Base-by-base conservation (phyloP, 2,797 vertebrate genomes). In the Nyctalus aviator region DNA sequence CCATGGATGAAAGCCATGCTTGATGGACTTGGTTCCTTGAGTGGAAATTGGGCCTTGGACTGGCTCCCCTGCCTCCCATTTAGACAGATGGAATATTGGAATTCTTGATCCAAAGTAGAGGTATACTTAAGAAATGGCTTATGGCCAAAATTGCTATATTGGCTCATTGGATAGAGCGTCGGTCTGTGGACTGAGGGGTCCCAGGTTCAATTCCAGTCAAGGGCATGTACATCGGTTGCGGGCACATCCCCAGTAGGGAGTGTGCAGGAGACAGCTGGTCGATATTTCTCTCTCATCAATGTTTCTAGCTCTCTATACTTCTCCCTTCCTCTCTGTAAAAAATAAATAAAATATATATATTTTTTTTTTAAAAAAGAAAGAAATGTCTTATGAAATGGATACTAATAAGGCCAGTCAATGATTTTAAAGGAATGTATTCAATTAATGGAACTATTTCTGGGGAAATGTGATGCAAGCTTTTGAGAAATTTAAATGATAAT, bases 371-470 rank as follows among this genome's bases (percentile, higher is more conserved):
- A 37, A 37, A 37, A 41, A 41, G 37, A 41, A 72, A 62, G 62
- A 96, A 90, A 94, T 73, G 76, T 50, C 46, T 88, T 90, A 88
- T 91, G 78, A 88, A 93, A 71, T 85, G 46, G 37, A 93, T 84
- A 93, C 79, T 86, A 91, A 78, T 78, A 76, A 57, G 11, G 25
- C 27, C 18, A 77, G 44, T 87, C 76, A 94, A 82, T 25, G 78
- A 21, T 82, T 90, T 81, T 73, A 64, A 92, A 90, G 44, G 10
- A 93, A 84, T 91, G 17, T 1, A 32, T 96, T 86, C 27, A 55
- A 82, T 85, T 84, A 96, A 94, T 78, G 32, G 32, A 75, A 66
- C 1, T 69, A 71, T 92, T 96, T 84, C 50, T 81, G 48, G 25
- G 17, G 48, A 91, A 82, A 92, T 82, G 69, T 87, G 55, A 87